phyloP scores from a whole-genome alignment of 2,888 invertebrate genomes.

The Sesia apiformis region DNA sequence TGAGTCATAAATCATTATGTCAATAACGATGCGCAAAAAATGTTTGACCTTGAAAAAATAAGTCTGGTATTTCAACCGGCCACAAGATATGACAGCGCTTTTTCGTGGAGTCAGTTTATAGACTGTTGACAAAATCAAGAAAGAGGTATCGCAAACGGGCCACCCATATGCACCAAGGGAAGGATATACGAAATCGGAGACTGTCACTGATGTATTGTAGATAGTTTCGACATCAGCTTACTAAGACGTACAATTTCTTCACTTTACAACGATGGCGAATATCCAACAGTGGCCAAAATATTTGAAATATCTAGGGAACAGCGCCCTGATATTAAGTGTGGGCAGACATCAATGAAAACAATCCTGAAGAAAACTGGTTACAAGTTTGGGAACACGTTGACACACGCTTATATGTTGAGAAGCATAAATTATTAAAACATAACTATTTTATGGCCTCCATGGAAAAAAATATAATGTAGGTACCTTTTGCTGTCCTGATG shows the following conservation, averaged over 20 bases:
- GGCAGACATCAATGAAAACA: conserved; percentile 1
- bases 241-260: conserved; percentile 3
- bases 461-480: no score
- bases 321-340: conserved; percentile 1
- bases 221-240: not conserved
- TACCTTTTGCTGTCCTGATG: no score
- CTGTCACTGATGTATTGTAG: conserved; percentile 1
- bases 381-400: no score
- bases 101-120: conserved; percentile 1
- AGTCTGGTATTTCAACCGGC: not conserved
- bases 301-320: conserved; percentile 1
- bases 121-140: conserved; percentile 3
- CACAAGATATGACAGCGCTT: not conserved
- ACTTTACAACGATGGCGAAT: conserved; percentile 1
- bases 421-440: no score
- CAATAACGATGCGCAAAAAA: not conserved
- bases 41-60: not conserved
- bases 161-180: not conserved
- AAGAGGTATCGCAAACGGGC: conserved; percentile 1
- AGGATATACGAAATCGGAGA: not conserved
- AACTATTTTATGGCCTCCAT: no score
- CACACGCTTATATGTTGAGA: no score
- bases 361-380: not conserved
- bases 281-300: conserved; percentile 2
- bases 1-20: not conserved